Evolutionary conservation across 2,888 invertebrate genomes (phyloP).

Genomic region (Euspilapteryx auroguttella): DNA sequence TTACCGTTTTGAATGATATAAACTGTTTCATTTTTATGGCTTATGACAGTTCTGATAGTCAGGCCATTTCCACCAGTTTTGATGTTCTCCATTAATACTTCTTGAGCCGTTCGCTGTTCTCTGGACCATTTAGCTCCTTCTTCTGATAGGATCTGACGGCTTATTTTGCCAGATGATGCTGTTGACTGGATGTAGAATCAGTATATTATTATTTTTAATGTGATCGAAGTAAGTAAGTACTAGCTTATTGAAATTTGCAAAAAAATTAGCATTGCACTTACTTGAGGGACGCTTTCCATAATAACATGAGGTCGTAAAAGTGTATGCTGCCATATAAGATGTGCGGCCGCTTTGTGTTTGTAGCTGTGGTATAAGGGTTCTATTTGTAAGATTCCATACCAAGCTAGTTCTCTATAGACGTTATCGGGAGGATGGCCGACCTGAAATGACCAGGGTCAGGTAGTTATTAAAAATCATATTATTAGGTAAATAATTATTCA

Average conservation of each 20-base stretch:
- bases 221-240: not conserved
- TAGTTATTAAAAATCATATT: too few species aligned
- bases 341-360: constrained; percentile 43
- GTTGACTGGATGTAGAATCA: constrained; percentile 20
- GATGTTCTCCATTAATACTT: constrained; percentile 49
- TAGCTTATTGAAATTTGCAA: not conserved
- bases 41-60: constrained; percentile 39
- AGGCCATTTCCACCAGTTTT: constrained; percentile 49
- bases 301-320: constrained; percentile 48
- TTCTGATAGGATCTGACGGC: constrained; percentile 44
- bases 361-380: constrained; percentile 44
- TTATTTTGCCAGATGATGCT: constrained; percentile 44
- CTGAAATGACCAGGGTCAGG: too few species aligned
- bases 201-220: not conserved
- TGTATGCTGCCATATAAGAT: constrained; percentile 50
- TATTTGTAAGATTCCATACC: constrained; percentile 51
- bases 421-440: constrained; percentile 49
- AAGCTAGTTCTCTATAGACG: constrained; percentile 47
- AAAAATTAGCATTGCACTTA: too few species aligned
- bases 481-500: not conserved
- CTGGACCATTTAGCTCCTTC: constrained; percentile 53
- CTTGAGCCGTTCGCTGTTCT: constrained; percentile 44
- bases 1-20: constrained; percentile 50
- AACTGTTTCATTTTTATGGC: constrained; percentile 22
- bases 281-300: constrained; percentile 49